Percentiles rank a stretch among this genome's conserved stretches.
Conservation (phyloP, 2,888 invertebrate genomes). For the Venustoraphidia nigricollis region DNA sequence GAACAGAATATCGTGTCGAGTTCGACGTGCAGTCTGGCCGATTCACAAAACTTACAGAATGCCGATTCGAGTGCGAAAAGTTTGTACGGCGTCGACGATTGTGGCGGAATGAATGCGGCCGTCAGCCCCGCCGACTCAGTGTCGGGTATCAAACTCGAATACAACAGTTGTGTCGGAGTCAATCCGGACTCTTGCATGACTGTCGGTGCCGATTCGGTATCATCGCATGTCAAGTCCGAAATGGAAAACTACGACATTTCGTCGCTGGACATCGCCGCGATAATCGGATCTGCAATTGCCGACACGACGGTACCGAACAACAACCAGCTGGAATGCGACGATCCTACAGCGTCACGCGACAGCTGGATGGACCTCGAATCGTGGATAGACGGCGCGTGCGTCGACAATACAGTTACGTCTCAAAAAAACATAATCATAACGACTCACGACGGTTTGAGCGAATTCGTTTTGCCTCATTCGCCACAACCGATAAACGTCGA, state of each 20-base stretch:
- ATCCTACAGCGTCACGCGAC: slow-evolving; percentile 58
- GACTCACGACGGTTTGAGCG: slow-evolving; percentile 48
- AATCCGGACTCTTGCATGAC: slow-evolving; percentile 28
- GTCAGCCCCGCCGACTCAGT: slow-evolving; percentile 39
- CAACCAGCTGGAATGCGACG: slow-evolving; percentile 43
- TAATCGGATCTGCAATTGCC: slow-evolving; percentile 78
- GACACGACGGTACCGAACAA: slow-evolving; percentile 71
- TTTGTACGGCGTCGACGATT: slow-evolving; percentile 37
- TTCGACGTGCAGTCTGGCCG: slow-evolving; percentile 47
- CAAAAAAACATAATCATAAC: slow-evolving; percentile 49
- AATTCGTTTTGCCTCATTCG: slow-evolving; percentile 48
- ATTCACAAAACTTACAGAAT: slow-evolving; percentile 38
- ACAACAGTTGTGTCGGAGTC: slow-evolving; percentile 38
- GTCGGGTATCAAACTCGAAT: slow-evolving; percentile 30
- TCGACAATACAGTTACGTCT: slow-evolving; percentile 31
- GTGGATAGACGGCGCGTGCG: slow-evolving; percentile 70
- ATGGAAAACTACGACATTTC: slow-evolving; percentile 50
- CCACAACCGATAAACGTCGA: slow-evolving; percentile 28
- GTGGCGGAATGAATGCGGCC: slow-evolving; percentile 30
- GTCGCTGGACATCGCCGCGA: slow-evolving; percentile 70
- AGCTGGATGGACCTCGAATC: slow-evolving; percentile 82
- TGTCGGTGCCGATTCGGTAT: slow-evolving; percentile 26
- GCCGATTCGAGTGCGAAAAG: slow-evolving; percentile 13
- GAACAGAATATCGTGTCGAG: slow-evolving; percentile 63
- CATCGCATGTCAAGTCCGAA: slow-evolving; percentile 35